A percentile compares a stretch with the other conserved stretches of the same genome.
Conservation (phyloP, 2,797 vertebrate genomes). For the Pachyuromys duprasi region DNA sequence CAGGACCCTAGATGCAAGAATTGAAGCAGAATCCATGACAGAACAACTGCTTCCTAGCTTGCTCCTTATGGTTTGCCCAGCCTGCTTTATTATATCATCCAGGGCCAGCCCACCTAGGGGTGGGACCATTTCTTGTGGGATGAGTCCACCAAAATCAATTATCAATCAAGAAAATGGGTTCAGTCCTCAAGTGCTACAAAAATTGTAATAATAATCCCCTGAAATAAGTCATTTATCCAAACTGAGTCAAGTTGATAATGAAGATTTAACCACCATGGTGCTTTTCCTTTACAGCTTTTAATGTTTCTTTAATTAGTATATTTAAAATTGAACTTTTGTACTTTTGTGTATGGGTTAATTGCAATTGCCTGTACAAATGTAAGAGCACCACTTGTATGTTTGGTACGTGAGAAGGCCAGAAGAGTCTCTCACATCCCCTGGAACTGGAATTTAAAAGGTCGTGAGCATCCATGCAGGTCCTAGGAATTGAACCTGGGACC, state of each 20-base stretch:
- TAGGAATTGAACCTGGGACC: not conserved
- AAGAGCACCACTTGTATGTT: not conserved
- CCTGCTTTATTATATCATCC: not conserved
- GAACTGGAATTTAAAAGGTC: too few species aligned
- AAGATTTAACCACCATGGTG: not conserved
- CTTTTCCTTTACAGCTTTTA: not conserved
- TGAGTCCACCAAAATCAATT: not conserved
- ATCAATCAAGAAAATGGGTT: not conserved
- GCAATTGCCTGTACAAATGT: not conserved
- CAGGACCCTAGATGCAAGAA: not conserved
- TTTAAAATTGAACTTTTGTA: not conserved
- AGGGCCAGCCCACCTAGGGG: too few species aligned
- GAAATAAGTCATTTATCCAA: not conserved
- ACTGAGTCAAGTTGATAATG: not conserved
- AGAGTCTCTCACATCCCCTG: not conserved
- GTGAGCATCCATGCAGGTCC: not conserved
- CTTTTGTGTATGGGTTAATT: not conserved
- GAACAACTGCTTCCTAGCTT: not conserved
- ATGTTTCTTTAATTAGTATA: not conserved
- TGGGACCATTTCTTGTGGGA: not conserved
- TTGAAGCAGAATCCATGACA: not conserved
- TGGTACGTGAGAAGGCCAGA: not conserved
- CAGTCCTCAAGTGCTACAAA: not conserved
- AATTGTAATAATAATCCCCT: not conserved
- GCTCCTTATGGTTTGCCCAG: not conserved